Evolutionary conservation across 2,888 invertebrate genomes (phyloP).

Genomic region (Heterodera filipjevi): DNA sequence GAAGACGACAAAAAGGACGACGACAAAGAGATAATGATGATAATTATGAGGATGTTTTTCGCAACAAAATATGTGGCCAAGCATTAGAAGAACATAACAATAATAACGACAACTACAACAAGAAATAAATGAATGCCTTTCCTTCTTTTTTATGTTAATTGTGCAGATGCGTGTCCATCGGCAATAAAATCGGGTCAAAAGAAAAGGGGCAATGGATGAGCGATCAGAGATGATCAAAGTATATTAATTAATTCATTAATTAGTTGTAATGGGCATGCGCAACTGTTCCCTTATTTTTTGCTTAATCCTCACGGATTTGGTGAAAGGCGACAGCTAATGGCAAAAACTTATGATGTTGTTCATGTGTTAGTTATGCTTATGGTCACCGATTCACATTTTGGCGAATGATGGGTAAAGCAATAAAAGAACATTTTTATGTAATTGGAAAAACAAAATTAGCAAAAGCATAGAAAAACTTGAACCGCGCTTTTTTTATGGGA

Average conservation of each 20-base stretch:
- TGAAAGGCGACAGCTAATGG: not conserved
- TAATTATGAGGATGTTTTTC: not conserved
- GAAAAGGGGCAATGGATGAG: not conserved
- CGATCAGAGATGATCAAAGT: not conserved
- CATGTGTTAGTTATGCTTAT: not conserved
- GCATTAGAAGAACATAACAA: not conserved
- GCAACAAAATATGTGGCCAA: not conserved
- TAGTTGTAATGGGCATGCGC: not conserved
- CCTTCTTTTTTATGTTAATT: too few species aligned
- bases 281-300: not conserved
- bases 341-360: not conserved
- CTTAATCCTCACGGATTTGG: not conserved
- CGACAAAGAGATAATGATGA: not conserved
- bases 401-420: too few species aligned
- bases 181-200: too few species aligned
- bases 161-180: too few species aligned
- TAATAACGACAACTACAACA: not conserved
- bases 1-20: not conserved
- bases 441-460: too few species aligned
- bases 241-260: not conserved
- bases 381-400: too few species aligned
- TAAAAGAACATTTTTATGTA: too few species aligned
- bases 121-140: too few species aligned
- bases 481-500: too few species aligned
- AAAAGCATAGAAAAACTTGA: too few species aligned